Evolutionary conservation across 2,797 vertebrate species (phyloP).

Genomic region (Mormyrops boulengeri): DNA sequence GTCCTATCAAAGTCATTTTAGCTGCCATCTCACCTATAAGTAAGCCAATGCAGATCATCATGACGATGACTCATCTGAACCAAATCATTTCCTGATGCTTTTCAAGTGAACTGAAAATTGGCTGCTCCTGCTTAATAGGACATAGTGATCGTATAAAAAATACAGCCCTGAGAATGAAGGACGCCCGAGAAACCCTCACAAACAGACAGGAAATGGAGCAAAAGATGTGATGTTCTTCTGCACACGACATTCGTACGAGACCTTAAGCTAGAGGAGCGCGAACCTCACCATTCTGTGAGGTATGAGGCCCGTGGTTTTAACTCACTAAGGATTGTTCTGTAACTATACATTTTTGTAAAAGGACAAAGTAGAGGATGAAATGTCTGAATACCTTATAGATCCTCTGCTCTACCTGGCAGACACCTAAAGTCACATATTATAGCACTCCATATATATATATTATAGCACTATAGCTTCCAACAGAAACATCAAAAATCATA

Average conservation of each 20-base stretch:
- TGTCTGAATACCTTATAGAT: not conserved
- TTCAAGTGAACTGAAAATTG: conserved; percentile 32
- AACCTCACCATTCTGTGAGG: not conserved
- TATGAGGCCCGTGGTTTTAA: not conserved
- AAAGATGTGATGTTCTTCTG: not conserved
- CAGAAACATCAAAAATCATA: not conserved
- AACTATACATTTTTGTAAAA: not conserved
- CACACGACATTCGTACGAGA: not conserved
- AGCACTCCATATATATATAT: not conserved
- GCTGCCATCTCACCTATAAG: not conserved
- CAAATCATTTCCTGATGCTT: conserved; percentile 36
- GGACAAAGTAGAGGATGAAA: not conserved
- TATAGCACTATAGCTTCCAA: not conserved
- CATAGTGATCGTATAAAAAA: not conserved
- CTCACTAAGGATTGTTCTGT: not conserved
- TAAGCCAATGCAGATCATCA: not conserved
- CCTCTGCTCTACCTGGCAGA: not conserved
- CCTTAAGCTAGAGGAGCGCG: not conserved
- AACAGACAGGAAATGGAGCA: not conserved
- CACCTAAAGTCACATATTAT: not conserved
- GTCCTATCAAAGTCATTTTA: not conserved
- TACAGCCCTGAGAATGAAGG: not conserved
- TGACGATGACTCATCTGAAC: conserved; percentile 13
- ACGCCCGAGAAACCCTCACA: not conserved
- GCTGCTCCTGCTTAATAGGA: conserved; percentile 27